phyloP scores from a whole-genome alignment of 92 coral and sea anemone species.

The Porites cylindrica region DNA sequence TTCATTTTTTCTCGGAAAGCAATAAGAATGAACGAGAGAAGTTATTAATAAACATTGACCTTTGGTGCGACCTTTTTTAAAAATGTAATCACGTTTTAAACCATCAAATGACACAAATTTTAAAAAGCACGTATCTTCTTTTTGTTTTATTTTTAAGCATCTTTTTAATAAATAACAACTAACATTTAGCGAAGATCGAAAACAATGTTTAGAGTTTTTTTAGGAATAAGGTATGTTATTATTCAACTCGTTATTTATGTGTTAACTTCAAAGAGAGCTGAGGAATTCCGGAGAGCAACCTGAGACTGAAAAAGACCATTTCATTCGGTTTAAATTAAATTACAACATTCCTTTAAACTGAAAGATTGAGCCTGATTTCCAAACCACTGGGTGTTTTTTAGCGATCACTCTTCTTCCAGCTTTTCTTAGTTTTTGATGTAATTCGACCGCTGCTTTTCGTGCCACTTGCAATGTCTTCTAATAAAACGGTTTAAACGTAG shows the following conservation, averaged over 20 bases:
- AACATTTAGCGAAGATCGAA: background rate
- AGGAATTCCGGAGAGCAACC: background rate
- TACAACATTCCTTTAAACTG: too few relatives aligned
- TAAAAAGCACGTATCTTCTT: background rate
- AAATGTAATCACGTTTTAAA: background rate
- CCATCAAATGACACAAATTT: background rate
- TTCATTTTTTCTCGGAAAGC: too few relatives aligned
- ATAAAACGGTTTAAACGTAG: background rate
- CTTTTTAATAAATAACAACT: background rate
- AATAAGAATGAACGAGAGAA: too few relatives aligned
- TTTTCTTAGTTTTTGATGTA: background rate
- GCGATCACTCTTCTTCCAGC: background rate
- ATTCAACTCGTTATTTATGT: too few relatives aligned
- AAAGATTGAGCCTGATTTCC: too few relatives aligned
- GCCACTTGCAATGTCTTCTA: conserved; percentile 27
- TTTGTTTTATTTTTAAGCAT: background rate
- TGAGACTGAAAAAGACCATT: background rate
- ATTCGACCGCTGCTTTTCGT: background rate
- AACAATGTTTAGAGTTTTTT: background rate
- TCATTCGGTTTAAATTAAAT: background rate
- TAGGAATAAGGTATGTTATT: background rate
- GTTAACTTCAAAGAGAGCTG: background rate
- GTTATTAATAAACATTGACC: background rate
- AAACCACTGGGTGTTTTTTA: too few relatives aligned
- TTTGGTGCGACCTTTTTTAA: background rate